A percentile compares a stretch with the other conserved stretches of the same genome.
Evolutionary conservation across 2,888 invertebrate species (phyloP).

Genomic region (Lapara coniferarum): DNA sequence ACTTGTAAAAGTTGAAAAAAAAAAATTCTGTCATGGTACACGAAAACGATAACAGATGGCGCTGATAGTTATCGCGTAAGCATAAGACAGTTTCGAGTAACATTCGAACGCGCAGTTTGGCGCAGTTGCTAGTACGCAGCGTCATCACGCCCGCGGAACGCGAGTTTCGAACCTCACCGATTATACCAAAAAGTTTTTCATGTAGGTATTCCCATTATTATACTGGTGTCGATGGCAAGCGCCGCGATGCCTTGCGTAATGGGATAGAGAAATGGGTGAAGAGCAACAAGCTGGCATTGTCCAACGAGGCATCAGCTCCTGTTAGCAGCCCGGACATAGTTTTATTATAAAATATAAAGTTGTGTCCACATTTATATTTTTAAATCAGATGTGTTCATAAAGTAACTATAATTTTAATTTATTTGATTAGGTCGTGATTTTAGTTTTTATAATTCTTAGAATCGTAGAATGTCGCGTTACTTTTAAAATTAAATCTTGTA

Average conservation of each 20-base stretch:
- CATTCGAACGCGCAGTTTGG: conserved; percentile 27
- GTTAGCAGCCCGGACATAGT: conserved; percentile 73
- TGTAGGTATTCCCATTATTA: conserved; percentile 56
- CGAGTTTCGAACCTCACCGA: conserved; percentile 46
- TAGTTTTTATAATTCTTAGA: too few relatives aligned
- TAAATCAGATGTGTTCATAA: too few relatives aligned
- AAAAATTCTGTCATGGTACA: conserved; percentile 32
- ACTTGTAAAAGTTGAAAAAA: background rate
- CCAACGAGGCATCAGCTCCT: conserved; percentile 74
- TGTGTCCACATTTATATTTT: background rate
- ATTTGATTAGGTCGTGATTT: too few relatives aligned
- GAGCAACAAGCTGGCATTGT: conserved; percentile 78
- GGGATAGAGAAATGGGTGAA: conserved; percentile 74
- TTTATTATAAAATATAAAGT: conserved; percentile 2
- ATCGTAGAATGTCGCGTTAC: too few relatives aligned
- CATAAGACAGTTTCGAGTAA: conserved; percentile 31
- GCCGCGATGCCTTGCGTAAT: conserved; percentile 55
- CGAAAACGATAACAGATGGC: conserved; percentile 55
- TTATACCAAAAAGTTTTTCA: background rate
- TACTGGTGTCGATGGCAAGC: conserved; percentile 53
- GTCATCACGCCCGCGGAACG: background rate
- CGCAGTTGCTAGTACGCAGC: conserved; percentile 29
- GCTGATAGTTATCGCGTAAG: conserved; percentile 34
- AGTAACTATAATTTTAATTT: too few relatives aligned
- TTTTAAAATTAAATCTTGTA: too few relatives aligned